Evolutionary conservation across 1,140 invertebrate genomes (phyloP), one percentile per base, ranked within the genome.

Genomic region (Plodia interpunctella): DNA sequence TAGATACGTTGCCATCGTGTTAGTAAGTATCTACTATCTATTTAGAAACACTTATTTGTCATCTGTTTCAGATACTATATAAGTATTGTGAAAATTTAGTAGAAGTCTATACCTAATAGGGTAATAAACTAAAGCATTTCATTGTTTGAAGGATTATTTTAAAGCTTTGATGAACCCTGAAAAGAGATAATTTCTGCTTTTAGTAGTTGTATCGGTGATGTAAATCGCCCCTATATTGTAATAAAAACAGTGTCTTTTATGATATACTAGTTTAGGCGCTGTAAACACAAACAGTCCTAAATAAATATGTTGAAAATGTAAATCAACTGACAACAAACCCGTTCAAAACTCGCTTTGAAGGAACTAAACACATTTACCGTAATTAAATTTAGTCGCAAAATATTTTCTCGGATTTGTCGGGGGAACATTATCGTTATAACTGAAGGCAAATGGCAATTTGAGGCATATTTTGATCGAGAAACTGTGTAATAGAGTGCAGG

Each of bases 391-490:
- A 62, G 19, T 54, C 20, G 32, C 17, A 49, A 15, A 44, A 44
- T 2, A 10, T 44, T 44, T 15, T 44, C 15, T 5, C 38, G 0
- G 38, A 44, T 44, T 44, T 44, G n/a, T 44, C 8, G 38, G 30
- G 38, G 38, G 38, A 44, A 44, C 65, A 60, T 72, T 71, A 71
- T 62, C 69, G 66, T 65, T 66, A 74, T 71, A 68, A 65, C 66
- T 63, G 62, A 74, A 68, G 59, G 63, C 57, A 58, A 70, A 74
- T 68, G 67, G 69, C 75, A 78, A 78, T 76, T 80, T 78, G 69
- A 74, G 72, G 68, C 67, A 76, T 77, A 77, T 77, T 77, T 74
- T 66, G 68, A 68, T 71, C 55, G 62, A 68, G 74, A 78, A 68
- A 67, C 74, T 68, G 75, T 61, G 68, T 69, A 68, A 76, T 67